Percentiles rank a stretch among this genome's conserved stretches.
Evolutionary conservation across 2,797 vertebrate species (phyloP).

Genomic region (Amphiprion clarkii): DNA sequence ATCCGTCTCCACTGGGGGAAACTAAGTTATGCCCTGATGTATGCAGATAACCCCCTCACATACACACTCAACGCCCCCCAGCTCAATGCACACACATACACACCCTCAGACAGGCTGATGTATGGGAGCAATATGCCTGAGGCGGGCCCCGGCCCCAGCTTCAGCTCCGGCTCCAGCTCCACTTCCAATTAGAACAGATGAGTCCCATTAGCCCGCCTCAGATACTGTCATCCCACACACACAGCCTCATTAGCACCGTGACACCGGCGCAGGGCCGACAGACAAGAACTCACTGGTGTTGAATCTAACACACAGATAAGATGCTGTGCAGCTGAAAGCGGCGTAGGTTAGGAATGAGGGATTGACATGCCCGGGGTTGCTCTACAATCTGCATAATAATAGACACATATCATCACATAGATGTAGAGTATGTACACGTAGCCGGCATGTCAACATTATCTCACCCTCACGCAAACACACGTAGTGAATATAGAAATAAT

Average conservation of each 20-base stretch:
- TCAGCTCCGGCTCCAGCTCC: constrained; percentile 70
- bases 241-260: constrained; percentile 77
- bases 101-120: constrained; percentile 86
- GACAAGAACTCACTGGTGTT: constrained; percentile 75
- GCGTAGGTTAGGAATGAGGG: constrained; percentile 69
- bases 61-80: constrained; percentile 46
- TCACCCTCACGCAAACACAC: constrained; percentile 49
- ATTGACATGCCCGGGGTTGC: constrained; percentile 56
- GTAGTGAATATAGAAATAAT: constrained; percentile 70
- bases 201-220: constrained; percentile 85
- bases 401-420: constrained; percentile 73
- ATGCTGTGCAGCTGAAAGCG: constrained; percentile 57
- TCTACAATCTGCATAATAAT: constrained; percentile 75
- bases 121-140: constrained; percentile 89
- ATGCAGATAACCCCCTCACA: constrained; percentile 81
- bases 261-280: constrained; percentile 74
- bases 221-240: constrained; percentile 83
- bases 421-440: constrained; percentile 72
- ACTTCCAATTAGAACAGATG: constrained; percentile 87
- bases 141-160: constrained; percentile 78
- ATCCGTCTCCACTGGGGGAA: constrained; percentile 82
- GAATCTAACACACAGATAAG: constrained; percentile 80
- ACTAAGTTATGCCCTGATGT: constrained; percentile 83
- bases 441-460: constrained; percentile 63
- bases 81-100: constrained; percentile 49